Conservation (phyloP, 2,888 invertebrate species). For the Onthophagus sagittarius region DNA sequence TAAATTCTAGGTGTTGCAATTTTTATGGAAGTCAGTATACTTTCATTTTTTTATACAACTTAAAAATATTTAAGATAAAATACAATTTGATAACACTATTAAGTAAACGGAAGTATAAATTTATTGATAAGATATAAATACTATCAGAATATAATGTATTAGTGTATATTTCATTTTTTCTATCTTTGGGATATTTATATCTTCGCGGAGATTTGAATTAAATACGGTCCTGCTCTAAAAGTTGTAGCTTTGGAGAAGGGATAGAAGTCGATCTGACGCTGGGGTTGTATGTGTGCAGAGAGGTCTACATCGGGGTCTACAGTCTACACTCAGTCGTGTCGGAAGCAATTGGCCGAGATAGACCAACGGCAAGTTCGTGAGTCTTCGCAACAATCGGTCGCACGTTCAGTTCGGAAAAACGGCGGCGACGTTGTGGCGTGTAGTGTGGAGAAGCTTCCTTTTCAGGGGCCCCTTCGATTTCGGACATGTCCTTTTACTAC, state of each 20-base stretch:
- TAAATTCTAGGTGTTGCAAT: no score
- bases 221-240: neutral
- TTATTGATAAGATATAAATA: no score
- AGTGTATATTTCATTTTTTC: neutral
- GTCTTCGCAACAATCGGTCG: neutral
- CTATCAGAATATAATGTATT: neutral
- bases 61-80: no score
- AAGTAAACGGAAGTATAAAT: no score
- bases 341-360: neutral
- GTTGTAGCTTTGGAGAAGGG: neutral
- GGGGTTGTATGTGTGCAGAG: no score
- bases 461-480: slow-evolving; percentile 33
- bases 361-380: neutral
- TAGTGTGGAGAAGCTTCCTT: slow-evolving; percentile 35
- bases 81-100: no score
- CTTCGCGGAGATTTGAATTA: neutral
- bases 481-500: slow-evolving; percentile 43
- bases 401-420: slow-evolving; percentile 15
- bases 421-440: slow-evolving; percentile 34
- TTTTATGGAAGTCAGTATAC: neutral
- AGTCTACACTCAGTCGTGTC: neutral
- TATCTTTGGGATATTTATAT: neutral
- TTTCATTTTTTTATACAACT: neutral
- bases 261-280: neutral
- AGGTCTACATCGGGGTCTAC: neutral